Evolutionary conservation across 2,797 vertebrate species (phyloP).

Genomic region (Harpagifer antarcticus): DNA sequence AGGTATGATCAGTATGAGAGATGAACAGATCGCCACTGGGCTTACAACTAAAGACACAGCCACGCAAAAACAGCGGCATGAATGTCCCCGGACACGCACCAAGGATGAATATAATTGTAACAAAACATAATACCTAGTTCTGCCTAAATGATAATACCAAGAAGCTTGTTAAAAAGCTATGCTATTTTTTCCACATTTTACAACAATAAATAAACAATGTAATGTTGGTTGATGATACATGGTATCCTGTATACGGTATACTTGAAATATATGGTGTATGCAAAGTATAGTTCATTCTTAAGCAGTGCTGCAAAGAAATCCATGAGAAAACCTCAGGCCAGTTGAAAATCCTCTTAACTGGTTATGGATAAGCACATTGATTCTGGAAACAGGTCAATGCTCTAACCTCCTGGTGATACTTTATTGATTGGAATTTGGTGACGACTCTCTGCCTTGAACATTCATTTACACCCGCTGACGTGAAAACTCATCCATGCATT

Average conservation of each 20-base stretch:
- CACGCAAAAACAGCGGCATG: neutral
- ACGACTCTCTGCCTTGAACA: slow-evolving; percentile 65
- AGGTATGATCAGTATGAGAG: no score
- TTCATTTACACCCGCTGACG: slow-evolving; percentile 80
- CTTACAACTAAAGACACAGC: no score
- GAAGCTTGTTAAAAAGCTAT: neutral
- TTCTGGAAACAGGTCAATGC: slow-evolving; percentile 59
- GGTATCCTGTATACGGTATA: no score
- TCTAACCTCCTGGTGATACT: slow-evolving; percentile 51
- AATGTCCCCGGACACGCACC: slow-evolving; percentile 26
- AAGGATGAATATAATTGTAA: neutral
- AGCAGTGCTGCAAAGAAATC: no score
- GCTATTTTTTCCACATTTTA: slow-evolving; percentile 2
- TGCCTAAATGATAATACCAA: slow-evolving; percentile 19
- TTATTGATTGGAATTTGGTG: slow-evolving; percentile 80
- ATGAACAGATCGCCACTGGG: no score
- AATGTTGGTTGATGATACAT: no score
- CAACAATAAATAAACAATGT: neutral
- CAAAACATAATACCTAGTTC: neutral
- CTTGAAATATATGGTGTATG: no score
- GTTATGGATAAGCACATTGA: slow-evolving; percentile 63
- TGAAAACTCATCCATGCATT: slow-evolving; percentile 68
- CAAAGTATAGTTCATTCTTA: no score
- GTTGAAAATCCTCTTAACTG: slow-evolving; percentile 15
- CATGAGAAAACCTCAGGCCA: neutral